Evolutionary conservation across 2,888 invertebrate species (phyloP).

Genomic region (Drosophila recens): DNA sequence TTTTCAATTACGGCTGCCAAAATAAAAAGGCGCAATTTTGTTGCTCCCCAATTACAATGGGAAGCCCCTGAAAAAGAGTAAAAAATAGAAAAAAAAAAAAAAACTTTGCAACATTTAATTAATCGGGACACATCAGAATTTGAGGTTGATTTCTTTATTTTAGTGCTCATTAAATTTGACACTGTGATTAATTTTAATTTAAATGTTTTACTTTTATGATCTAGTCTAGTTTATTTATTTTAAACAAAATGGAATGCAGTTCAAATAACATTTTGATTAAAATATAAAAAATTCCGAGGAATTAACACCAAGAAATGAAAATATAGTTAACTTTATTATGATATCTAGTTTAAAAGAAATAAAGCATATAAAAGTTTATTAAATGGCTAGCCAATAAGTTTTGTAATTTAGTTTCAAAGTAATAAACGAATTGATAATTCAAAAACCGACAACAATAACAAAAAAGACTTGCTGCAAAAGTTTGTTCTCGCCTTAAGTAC

Average conservation of each 20-base stretch:
- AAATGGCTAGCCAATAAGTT: no score
- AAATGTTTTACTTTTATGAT: not conserved
- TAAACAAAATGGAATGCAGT: not conserved
- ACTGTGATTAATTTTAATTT: not conserved
- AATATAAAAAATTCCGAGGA: no score
- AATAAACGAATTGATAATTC: no score
- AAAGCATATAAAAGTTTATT: no score
- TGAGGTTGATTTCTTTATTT: not conserved
- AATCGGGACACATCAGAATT: not conserved
- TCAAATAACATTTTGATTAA: no score
- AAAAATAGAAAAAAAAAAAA: not conserved
- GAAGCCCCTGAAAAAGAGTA: constrained; percentile 21
- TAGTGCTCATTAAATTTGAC: not conserved
- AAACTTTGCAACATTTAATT: not conserved
- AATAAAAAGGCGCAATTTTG: constrained; percentile 35
- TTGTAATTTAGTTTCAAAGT: not conserved
- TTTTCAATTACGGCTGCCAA: constrained; percentile 61
- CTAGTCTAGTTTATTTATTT: no score
- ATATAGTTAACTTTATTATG: not conserved
- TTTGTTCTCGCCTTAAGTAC: not conserved
- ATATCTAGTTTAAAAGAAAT: not conserved
- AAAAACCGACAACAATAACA: not conserved
- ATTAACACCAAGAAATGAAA: no score
- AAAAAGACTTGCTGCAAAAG: not conserved
- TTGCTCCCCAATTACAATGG: constrained; percentile 29